phyloP scores from a whole-genome alignment of 2,797 vertebrate species.

The Eleutherodactylus coqui region DNA sequence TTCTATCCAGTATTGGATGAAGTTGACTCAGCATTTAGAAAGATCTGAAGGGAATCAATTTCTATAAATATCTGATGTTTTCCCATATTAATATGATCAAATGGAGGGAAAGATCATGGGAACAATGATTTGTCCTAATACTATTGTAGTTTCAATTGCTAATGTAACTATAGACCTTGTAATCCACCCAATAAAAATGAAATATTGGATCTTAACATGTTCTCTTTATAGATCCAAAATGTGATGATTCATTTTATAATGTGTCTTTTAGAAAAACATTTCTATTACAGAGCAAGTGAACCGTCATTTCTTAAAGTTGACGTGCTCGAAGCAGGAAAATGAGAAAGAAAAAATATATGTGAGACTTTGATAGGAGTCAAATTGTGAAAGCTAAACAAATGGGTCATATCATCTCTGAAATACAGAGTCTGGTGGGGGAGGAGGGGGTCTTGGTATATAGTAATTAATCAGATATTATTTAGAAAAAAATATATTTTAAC shows the following conservation, averaged over 20 bases:
- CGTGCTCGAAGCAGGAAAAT: too few relatives aligned
- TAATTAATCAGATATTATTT: too few relatives aligned
- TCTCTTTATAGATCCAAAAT: background rate
- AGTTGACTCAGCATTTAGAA: slow-evolving; percentile 52
- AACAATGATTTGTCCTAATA: background rate
- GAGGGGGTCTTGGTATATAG: too few relatives aligned
- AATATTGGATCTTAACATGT: background rate
- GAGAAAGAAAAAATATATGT: too few relatives aligned
- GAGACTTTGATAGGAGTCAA: too few relatives aligned
- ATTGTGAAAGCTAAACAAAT: too few relatives aligned
- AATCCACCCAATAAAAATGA: background rate
- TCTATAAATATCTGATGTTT: slow-evolving; percentile 22
- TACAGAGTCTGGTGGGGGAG: too few relatives aligned
- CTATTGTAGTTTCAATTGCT: background rate
- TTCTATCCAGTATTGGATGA: slow-evolving; percentile 31
- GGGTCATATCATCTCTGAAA: too few relatives aligned
- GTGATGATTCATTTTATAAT: background rate
- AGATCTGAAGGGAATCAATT: slow-evolving; percentile 34
- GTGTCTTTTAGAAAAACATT: background rate
- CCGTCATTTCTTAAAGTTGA: too few relatives aligned
- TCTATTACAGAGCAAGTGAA: background rate
- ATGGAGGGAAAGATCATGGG: slow-evolving; percentile 18
- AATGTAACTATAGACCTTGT: background rate
- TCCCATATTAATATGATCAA: background rate
- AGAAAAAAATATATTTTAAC: too few relatives aligned